Evolutionary conservation across 2,113 vertebrate genomes (phyloP), one percentile per base, ranked within the genome.

Genomic region (Furnarius figulus): DNA sequence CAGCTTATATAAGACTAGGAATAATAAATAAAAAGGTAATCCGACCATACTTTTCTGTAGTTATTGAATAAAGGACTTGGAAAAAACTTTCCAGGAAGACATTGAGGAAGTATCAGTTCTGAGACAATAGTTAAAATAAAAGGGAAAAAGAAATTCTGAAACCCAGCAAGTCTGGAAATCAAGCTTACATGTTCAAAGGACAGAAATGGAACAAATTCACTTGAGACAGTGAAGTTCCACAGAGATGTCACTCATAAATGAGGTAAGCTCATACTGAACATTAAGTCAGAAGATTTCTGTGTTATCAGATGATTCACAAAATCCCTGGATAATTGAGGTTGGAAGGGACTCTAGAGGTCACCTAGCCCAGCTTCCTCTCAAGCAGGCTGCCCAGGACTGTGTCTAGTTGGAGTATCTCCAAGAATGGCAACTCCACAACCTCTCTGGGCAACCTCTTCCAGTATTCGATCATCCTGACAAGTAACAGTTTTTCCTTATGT

Each of bases 11-110:
- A 89, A 67, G 70, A 49, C 85, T 89, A 95, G 66, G 49, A 95
- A 96, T 95, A 97, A 97, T 95, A 97, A 97, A 93, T 96, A 92
- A 96, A 97, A 97, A 89, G 44, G 83, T 85, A 81, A 96, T 95
- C 76, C 96, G 73, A 92, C 91, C 86, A 91, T 75, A 94, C 81
- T 90, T 87, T 96, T 95, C 39, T 95, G 56, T 76, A 72, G 53
- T 95, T 97, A 94, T 37, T 93, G 66, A 94, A 96, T 86, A 96
- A 93, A 93, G 62, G 49, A 68, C 53, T 67, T 66, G 44, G 11
- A 59, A 52, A 87, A 75, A 35, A 10, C 35, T 91, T 94, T 86
- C 76, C 23, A 72, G 65, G 76, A 93, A 42, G 62, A 77, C 66
- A 37, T 31, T 93, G 37, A 44, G 5, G 35, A 82, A 89, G 8